These are phyloP conservation scores for Festucalex cinctus DNA, from an alignment of 2,113 vertebrate species.

Conservation along the genomic window DNA sequence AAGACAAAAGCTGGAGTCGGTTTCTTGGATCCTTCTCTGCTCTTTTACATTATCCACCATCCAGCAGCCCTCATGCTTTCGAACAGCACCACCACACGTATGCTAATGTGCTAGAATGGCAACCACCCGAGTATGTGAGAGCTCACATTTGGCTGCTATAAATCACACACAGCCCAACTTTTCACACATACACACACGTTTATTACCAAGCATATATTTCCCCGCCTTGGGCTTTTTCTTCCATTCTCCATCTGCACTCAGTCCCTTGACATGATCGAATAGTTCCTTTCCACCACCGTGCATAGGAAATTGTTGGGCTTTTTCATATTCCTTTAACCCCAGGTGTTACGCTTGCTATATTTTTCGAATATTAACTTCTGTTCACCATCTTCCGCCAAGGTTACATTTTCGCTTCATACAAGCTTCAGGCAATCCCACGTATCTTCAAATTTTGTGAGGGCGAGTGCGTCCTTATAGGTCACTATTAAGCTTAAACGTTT, in stretches of 20 bases:
- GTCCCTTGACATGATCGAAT: conserved; percentile 12
- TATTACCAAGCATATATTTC: conserved; percentile 13
- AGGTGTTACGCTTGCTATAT: not conserved
- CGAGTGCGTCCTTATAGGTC: not conserved
- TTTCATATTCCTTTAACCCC: conserved; percentile 15
- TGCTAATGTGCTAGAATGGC: not conserved
- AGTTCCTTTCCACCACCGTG: conserved; percentile 11
- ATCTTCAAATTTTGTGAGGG: conserved; percentile 31
- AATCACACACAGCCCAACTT: conserved; percentile 13
- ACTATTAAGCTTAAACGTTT: not conserved
- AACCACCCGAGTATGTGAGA: conserved; percentile 6
- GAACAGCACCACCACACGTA: conserved; percentile 1
- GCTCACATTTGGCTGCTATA: conserved; percentile 5
- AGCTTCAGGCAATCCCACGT: conserved; percentile 29
- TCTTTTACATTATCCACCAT: not conserved
- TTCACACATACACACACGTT: conserved; percentile 7
- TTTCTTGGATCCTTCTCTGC: conserved; percentile 7
- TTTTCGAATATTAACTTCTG: conserved; percentile 18
- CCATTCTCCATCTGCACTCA: conserved; percentile 12
- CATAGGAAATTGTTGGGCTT: conserved; percentile 2
- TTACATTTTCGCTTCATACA: conserved; percentile 16
- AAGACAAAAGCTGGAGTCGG: conserved; percentile 7
- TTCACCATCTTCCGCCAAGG: conserved; percentile 21
- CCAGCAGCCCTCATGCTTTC: conserved; percentile 5
- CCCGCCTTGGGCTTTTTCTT: not conserved